Conservation (phyloP, 2,888 invertebrate species). For the Cetonia aurata region DNA sequence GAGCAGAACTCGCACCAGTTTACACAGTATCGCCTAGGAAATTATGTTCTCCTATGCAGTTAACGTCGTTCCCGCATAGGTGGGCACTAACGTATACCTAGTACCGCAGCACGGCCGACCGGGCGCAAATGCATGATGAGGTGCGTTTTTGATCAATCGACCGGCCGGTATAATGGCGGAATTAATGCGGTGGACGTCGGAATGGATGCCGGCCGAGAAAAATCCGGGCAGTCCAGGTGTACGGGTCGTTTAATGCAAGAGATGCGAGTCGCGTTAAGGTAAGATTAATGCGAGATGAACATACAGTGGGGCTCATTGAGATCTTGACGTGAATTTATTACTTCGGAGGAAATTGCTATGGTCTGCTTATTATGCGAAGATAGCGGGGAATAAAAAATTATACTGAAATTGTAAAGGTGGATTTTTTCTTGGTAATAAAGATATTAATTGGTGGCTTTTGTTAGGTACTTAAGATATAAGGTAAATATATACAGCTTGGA, state of each 20-base stretch:
- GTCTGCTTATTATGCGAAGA: not conserved
- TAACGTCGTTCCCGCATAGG: conserved; percentile 12
- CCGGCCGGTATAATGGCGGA: conserved; percentile 15
- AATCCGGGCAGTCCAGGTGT: conserved; percentile 27
- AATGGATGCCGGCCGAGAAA: conserved; percentile 26
- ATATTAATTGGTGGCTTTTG: too few relatives aligned
- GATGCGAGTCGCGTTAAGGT: conserved; percentile 19
- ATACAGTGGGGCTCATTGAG: conserved; percentile 6
- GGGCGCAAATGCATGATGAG: conserved; percentile 36
- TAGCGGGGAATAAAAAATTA: not conserved
- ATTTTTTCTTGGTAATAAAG: too few relatives aligned
- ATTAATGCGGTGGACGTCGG: conserved; percentile 29
- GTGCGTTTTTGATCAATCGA: conserved; percentile 39
- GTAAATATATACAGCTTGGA: too few relatives aligned
- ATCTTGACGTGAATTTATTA: not conserved
- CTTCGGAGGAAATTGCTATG: not conserved
- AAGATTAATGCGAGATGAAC: conserved; percentile 13
- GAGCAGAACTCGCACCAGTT: conserved; percentile 26
- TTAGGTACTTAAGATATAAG: too few relatives aligned
- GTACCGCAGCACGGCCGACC: conserved; percentile 1
- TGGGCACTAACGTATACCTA: not conserved
- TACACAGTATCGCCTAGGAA: conserved; percentile 26
- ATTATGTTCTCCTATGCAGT: conserved; percentile 15
- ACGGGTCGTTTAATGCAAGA: conserved; percentile 28
- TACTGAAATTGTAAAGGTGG: too few relatives aligned